Conservation (phyloP, 1,140 invertebrate genomes). For the Sycophila sp. region DNA sequence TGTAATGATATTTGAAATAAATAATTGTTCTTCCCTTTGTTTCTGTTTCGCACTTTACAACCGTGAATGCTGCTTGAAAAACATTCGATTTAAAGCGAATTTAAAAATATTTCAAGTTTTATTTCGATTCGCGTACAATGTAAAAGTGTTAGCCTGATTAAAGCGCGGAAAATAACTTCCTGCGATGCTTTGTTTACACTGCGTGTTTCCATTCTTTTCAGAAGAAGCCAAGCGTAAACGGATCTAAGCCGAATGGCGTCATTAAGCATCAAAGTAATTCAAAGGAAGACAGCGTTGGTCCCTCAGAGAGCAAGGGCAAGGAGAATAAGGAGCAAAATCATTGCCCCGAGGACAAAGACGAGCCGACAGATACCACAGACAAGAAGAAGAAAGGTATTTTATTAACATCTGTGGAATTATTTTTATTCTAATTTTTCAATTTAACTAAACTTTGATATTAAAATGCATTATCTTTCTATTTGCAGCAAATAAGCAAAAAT, state of each 20-base stretch:
- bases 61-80: no score
- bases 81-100: no score
- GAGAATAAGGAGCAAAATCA: constrained; percentile 62
- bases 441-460: constrained; percentile 1
- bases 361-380: constrained; percentile 56
- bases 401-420: not conserved
- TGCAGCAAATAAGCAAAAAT: constrained; percentile 76
- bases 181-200: not conserved
- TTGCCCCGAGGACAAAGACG: constrained; percentile 60
- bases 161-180: not conserved
- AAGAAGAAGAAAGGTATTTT: constrained; percentile 68
- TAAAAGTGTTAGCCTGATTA: no score
- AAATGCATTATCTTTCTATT: constrained; percentile 21
- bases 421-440: constrained; percentile 4
- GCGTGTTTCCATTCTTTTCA: constrained; percentile 38
- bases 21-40: no score
- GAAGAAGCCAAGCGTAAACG: constrained; percentile 52
- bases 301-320: constrained; percentile 55
- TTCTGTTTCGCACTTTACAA: no score
- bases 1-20: no score
- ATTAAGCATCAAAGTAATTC: constrained; percentile 50
- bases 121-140: no score
- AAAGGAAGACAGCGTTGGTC: constrained; percentile 50
- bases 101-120: no score
- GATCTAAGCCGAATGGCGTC: constrained; percentile 59